Evolutionary conservation across 1,140 invertebrate species (phyloP), one percentile per base, ranked within the genome.

Genomic region (Papilio xuthus): DNA sequence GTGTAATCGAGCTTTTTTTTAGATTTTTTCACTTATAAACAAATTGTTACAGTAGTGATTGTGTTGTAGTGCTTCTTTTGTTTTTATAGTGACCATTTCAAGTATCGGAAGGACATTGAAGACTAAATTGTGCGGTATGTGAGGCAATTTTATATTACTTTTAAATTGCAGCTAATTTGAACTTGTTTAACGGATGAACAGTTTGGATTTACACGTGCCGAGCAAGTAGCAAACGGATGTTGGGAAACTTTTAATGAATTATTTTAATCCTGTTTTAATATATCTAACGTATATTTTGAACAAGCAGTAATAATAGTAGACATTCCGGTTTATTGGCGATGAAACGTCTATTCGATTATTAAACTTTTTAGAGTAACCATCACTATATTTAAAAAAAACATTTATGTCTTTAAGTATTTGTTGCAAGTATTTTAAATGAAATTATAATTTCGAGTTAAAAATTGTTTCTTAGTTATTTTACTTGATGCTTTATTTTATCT

Each of bases 1-100:
- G 77, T 78, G 69, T 69, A 76, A 42, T 79, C 71, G 79, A 73
- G 79, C 77, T 81, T 75, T 73, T 44, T 13, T 72, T 20, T 72
- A 7, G 6, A 4, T 69, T 73, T 47, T 23, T 26, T 44, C 9
- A 69, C 53, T 28, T 78, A 41, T 69, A 77, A 73, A 72, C 70
- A 76, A 18, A 75, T 37, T 56, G 4, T 47, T 28, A 77, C 26
- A 71, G 71, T 41, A 77, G 32, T 63, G 71, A 77, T 75, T 80
- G 75, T 50, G 63, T 77, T 75, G 47, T 69, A 63, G 70, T 80
- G 63, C 26, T 73, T 77, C 23, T 37, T 79, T 71, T 53, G 50
- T 72, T 80, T 77, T 72, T 75, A 42, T 26, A 73, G 60, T 71
- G 50, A 41, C 4, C 41, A 69, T 78, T 47, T 76, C 69, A 56